A percentile compares a stretch with the other conserved stretches of the same genome.
These are phyloP conservation scores for Python bivittatus DNA, from an alignment of 2,113 vertebrate species.

Conservation along the genomic window DNA sequence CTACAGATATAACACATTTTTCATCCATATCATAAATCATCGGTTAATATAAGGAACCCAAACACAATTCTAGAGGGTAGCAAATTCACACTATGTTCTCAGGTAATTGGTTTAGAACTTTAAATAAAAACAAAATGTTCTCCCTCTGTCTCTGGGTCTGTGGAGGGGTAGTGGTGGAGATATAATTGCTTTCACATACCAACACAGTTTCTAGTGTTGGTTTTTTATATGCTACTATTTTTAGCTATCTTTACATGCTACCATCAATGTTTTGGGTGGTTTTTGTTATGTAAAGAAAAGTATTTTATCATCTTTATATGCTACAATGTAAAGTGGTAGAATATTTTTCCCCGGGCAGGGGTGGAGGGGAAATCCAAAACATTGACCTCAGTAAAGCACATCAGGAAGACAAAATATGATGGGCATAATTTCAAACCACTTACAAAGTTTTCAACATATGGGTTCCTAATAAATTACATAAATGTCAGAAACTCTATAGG, in stretches of 20 bases:
- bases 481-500: background rate
- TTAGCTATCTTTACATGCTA: background rate
- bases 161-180: background rate
- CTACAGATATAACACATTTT: conserved; percentile 25
- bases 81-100: conserved; percentile 8
- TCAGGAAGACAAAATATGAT: background rate
- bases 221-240: background rate
- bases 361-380: background rate
- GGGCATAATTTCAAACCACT: background rate
- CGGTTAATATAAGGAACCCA: conserved; percentile 10
- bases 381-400: background rate
- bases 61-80: background rate
- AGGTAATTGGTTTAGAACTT: background rate
- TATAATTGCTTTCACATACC: background rate
- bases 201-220: background rate
- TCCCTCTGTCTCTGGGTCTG: background rate
- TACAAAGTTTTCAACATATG: background rate
- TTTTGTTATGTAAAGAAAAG: background rate
- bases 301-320: background rate
- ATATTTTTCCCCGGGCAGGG: too few relatives aligned
- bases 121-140: background rate
- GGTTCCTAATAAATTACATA: background rate
- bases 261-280: background rate
- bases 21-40: conserved; percentile 29
- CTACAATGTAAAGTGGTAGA: background rate